These are phyloP conservation scores for Paratrypauchen microcephalus DNA, from an alignment of 2,797 vertebrate genomes.

Conservation along the genomic window DNA sequence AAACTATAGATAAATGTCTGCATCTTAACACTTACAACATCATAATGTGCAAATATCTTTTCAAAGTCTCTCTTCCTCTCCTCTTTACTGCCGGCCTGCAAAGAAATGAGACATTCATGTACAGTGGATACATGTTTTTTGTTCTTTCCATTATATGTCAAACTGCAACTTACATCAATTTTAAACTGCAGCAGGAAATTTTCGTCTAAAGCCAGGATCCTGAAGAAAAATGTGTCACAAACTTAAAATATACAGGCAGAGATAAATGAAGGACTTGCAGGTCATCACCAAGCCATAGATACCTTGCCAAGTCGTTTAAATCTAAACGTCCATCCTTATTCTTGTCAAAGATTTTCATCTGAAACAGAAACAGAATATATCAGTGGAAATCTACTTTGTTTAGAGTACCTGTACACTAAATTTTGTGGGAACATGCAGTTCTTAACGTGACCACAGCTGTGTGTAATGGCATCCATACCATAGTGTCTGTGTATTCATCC, in stretches of 20 bases:
- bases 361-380: conserved; percentile 46
- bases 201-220: conserved; percentile 92
- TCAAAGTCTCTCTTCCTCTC: conserved; percentile 93
- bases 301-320: conserved; percentile 94
- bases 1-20: background rate
- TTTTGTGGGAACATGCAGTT: background rate
- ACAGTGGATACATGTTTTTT: background rate
- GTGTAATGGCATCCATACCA: conserved; percentile 76
- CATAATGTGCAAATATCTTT: conserved; percentile 93
- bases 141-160: background rate
- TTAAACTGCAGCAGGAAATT: conserved; percentile 96
- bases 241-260: background rate
- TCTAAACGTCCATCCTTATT: conserved; percentile 95
- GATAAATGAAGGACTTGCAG: background rate
- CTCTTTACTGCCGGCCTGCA: conserved; percentile 82
- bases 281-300: background rate
- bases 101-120: background rate
- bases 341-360: conserved; percentile 98
- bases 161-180: conserved; percentile 86
- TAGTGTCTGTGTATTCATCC: conserved; percentile 89
- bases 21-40: conserved; percentile 83
- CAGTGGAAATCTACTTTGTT: background rate
- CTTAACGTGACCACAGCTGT: background rate
- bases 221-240: conserved; percentile 40
- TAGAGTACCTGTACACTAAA: background rate